Base-by-base conservation (phyloP, 2,888 invertebrate genomes). In the Horisme vitalbata region DNA sequence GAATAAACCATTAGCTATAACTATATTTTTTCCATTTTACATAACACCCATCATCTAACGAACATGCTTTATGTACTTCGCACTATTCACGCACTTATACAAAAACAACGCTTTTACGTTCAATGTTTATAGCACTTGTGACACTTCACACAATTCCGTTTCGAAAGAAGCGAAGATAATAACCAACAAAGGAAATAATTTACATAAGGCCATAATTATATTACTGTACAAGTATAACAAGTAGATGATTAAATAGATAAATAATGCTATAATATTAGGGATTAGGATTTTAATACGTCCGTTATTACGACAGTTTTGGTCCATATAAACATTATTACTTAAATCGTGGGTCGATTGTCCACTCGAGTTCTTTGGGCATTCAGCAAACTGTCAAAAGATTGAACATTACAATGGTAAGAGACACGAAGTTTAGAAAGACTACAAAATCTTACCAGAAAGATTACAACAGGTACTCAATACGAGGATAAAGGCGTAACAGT, bases 281-380 rank as follows among this genome's bases (percentile, higher is more conserved):
- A 72, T 79, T 79, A 84, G 79, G 86, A 85, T 79, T 54, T 80
- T 83, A 82, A 86, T 85, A 79, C 74, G 78, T 87, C 84, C 83
- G 75, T 83, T 56, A 85, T 80, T 81, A 88, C 78, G 86, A 86
- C 83, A 86, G 83, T 86, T 57, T 89, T 89, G 89, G 89, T 89
- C 89, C 89, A 89, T 89, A 86, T 78, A 83, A 85, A 80, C 81
- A 85, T 86, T 85, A 84, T 83, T 86, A 86, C 82, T 75, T 85
- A 75, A 79, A 79, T 82, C 64, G 79, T 77, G 71, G 60, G 68
- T 72, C 71, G 72, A 75, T 74, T 69, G 66, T 70, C 73, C 75
- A 73, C 72, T 52, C 33, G 21, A 57, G 54, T 55, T 70, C 39
- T 47, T 75, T 75, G 81, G 78, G 74, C 65, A 75, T 72, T 66